phyloP scores from a whole-genome alignment of 2,113 vertebrate genomes.

The Xenotilapia longispinis region DNA sequence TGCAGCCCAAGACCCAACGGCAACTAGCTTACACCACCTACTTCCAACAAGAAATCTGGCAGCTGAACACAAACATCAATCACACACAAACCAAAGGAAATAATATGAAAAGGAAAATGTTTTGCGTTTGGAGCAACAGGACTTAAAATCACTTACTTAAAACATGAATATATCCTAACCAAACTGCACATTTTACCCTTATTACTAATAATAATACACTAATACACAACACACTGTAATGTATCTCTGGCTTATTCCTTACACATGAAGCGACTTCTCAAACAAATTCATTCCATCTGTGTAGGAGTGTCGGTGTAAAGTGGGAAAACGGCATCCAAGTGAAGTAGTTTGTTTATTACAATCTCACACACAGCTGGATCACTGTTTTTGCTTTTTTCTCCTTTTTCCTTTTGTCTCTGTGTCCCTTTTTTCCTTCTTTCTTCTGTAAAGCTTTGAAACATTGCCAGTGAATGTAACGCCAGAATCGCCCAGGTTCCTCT shows the following conservation, averaged over 20 bases:
- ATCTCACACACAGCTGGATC: background rate
- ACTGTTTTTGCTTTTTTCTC: background rate
- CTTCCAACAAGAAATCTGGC: background rate
- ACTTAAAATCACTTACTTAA: background rate
- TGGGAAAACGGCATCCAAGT: background rate
- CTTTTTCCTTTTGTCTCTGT: background rate
- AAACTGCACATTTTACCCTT: background rate
- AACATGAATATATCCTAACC: background rate
- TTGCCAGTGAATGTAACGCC: background rate
- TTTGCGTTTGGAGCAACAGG: background rate
- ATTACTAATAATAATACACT: background rate
- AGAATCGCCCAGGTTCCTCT: background rate
- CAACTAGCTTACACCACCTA: background rate
- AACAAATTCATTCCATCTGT: background rate
- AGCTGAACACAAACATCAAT: background rate
- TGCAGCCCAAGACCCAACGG: constrained; percentile 9
- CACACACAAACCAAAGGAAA: background rate
- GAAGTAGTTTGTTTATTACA: background rate
- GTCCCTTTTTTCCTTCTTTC: background rate
- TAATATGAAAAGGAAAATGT: background rate
- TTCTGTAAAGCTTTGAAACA: background rate
- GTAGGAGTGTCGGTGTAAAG: background rate
- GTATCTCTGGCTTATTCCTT: background rate
- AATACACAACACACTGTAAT: background rate
- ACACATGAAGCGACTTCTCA: background rate